Evolutionary conservation across 2,113 vertebrate genomes (phyloP).

Genomic region (Nymphicus hollandicus): DNA sequence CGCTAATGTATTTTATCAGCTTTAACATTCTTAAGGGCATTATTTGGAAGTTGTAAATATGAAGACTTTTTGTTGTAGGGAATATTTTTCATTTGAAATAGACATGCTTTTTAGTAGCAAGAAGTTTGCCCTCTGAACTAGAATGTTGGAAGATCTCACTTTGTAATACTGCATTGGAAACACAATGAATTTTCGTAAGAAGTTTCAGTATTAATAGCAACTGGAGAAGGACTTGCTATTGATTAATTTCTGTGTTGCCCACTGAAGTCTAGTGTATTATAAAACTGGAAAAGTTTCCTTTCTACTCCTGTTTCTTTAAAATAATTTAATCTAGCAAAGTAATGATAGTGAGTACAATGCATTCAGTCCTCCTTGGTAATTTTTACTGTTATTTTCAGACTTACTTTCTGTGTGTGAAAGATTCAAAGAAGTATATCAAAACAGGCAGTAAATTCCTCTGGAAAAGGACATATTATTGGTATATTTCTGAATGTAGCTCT

Average conservation of each 20-base stretch:
- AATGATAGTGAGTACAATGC: neutral
- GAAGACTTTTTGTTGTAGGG: neutral
- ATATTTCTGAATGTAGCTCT: neutral
- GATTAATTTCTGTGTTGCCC: neutral
- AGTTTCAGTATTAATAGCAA: neutral
- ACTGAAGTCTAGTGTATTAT: neutral
- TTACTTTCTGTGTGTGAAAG: neutral
- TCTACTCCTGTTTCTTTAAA: neutral
- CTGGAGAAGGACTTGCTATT: neutral
- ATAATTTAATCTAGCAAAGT: neutral
- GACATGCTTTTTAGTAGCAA: neutral
- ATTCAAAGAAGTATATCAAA: neutral
- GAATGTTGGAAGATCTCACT: neutral
- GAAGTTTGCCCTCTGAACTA: neutral
- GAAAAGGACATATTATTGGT: neutral
- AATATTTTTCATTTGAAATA: neutral
- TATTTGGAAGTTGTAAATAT: neutral
- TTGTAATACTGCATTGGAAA: neutral
- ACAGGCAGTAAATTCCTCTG: neutral
- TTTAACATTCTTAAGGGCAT: neutral
- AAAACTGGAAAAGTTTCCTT: neutral
- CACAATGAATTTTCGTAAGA: neutral
- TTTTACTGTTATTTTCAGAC: neutral
- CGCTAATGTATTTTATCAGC: neutral
- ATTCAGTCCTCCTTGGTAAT: neutral